phyloP scores from a whole-genome alignment of 2,888 invertebrate genomes.

The Piscicola geometra region DNA sequence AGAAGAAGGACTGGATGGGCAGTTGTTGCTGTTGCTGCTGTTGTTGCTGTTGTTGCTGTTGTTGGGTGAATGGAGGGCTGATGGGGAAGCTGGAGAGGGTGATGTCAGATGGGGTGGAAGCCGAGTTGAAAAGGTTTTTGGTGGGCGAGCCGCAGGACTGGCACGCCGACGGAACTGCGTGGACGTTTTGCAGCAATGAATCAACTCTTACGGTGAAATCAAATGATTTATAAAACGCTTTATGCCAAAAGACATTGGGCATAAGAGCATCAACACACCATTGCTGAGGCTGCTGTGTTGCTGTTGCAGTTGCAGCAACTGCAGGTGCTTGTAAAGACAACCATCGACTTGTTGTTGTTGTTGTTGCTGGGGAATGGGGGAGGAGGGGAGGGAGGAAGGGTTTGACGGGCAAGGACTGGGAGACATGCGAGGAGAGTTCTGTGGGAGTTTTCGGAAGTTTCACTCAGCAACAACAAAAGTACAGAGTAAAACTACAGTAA shows the following conservation, averaged over 20 bases:
- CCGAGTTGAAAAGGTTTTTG: not conserved
- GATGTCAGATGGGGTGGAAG: not conserved
- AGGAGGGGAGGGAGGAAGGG: constrained; percentile 36
- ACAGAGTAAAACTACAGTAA: too few species aligned
- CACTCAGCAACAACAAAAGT: too few species aligned
- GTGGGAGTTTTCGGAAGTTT: constrained; percentile 6
- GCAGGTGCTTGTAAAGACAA: constrained; percentile 50
- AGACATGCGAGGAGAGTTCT: constrained; percentile 39
- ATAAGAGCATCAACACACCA: not conserved
- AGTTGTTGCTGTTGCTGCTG: constrained; percentile 11
- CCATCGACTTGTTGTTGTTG: constrained; percentile 28
- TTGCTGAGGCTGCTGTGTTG: constrained; percentile 44
- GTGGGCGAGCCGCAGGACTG: constrained; percentile 19
- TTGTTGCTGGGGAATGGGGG: constrained; percentile 28
- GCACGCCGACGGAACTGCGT: constrained; percentile 16
- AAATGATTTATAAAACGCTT: too few species aligned
- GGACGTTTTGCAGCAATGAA: not conserved
- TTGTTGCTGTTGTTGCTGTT: constrained; percentile 5
- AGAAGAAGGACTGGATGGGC: not conserved
- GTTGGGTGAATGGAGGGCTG: not conserved
- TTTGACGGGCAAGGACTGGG: constrained; percentile 40
- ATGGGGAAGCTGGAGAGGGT: constrained; percentile 3
- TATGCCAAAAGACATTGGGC: too few species aligned
- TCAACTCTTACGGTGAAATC: too few species aligned
- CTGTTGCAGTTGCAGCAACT: constrained; percentile 53